These are phyloP conservation scores for Leucophenga varia DNA, from an alignment of 1,140 invertebrate species.

Conservation along the genomic window DNA sequence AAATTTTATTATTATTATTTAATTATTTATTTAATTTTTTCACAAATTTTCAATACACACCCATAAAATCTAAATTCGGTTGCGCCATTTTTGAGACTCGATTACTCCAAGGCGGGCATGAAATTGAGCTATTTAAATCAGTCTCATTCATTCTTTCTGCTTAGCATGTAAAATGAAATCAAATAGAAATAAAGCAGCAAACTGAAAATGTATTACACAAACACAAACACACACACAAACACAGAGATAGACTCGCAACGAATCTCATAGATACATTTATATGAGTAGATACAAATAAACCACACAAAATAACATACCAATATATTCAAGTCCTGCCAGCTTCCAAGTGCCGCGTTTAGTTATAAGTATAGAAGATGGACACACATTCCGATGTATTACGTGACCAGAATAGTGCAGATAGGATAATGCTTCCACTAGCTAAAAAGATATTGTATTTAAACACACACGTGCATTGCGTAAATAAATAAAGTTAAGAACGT, in stretches of 20 bases:
- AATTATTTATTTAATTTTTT: too few species aligned
- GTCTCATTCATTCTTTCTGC: conserved; percentile 70
- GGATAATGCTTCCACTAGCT: conserved; percentile 92
- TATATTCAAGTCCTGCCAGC: conserved; percentile 91
- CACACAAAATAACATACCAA: conserved; percentile 66
- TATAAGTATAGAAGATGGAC: conserved; percentile 88
- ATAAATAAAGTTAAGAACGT: conserved; percentile 23
- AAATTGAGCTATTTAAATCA: conserved; percentile 70
- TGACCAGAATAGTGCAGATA: conserved; percentile 86
- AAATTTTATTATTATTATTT: not conserved
- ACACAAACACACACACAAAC: not conserved
- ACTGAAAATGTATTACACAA: too few species aligned
- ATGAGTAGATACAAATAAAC: not conserved
- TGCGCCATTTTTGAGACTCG: conserved; percentile 89
- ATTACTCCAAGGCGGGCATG: conserved; percentile 82
- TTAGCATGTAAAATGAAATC: too few species aligned
- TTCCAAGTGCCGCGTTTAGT: conserved; percentile 97
- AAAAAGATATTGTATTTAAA: too few species aligned
- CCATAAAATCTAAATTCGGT: conserved; percentile 88
- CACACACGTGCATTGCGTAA: too few species aligned
- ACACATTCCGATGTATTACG: conserved; percentile 89
- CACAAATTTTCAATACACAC: too few species aligned
- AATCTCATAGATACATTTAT: too few species aligned
- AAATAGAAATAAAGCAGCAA: too few species aligned
- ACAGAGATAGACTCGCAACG: too few species aligned